Percentiles rank a stretch among this genome's conserved stretches.
Conservation (phyloP, 2,113 vertebrate species). For the Paratilapia polleni region DNA sequence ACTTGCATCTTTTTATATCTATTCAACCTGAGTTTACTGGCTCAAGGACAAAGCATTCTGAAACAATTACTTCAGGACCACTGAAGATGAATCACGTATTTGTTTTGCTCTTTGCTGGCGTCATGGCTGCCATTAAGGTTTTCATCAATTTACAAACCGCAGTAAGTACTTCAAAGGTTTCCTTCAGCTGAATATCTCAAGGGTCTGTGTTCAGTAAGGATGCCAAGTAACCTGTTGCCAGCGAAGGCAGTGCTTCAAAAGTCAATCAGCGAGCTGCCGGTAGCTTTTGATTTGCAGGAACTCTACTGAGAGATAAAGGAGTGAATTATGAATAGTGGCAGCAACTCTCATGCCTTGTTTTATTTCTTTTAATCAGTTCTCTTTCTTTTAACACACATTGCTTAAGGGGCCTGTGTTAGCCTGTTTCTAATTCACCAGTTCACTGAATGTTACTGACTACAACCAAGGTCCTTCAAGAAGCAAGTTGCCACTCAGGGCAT, state of each 20-base stretch:
- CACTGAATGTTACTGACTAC: background rate
- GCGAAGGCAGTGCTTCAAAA: background rate
- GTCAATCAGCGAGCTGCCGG: background rate
- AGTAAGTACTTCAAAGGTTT: slow-evolving; percentile 45
- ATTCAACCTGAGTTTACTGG: slow-evolving; percentile 42
- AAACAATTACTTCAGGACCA: slow-evolving; percentile 45
- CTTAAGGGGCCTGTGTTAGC: background rate
- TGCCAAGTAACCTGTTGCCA: slow-evolving; percentile 32
- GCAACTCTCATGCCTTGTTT: background rate
- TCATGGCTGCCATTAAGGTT: slow-evolving; percentile 43
- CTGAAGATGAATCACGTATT: slow-evolving; percentile 58
- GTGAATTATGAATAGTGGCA: background rate
- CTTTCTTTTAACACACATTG: background rate
- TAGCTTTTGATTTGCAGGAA: slow-evolving; percentile 9
- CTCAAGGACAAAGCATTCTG: slow-evolving; percentile 52
- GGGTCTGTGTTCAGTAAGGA: slow-evolving; percentile 4
- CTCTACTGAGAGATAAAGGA: background rate
- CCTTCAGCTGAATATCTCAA: slow-evolving; percentile 1
- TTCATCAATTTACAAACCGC: slow-evolving; percentile 44
- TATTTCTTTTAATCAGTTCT: slow-evolving; percentile 19
- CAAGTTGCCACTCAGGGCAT: background rate
- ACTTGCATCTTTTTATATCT: slow-evolving; percentile 35
- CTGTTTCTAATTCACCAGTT: slow-evolving; percentile 3
- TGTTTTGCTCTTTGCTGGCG: slow-evolving; percentile 46
- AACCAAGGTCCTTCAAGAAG: background rate